Base-by-base conservation (phyloP, 2,113 vertebrate species). In the Austrofundulus limnaeus region DNA sequence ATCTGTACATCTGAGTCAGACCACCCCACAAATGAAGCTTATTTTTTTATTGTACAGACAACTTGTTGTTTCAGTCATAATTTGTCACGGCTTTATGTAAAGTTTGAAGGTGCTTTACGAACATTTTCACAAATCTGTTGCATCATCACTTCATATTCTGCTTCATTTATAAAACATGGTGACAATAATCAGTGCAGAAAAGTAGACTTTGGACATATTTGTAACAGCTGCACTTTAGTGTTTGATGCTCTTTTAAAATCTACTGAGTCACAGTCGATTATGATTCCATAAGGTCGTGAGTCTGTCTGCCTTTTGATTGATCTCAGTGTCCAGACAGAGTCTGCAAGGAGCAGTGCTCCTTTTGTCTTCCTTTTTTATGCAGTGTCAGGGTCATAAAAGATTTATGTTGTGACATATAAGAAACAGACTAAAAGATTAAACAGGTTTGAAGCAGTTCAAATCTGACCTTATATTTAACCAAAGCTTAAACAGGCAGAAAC, bases 301-400 rank as follows among this genome's bases (percentile, higher is more conserved):
- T 65, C 62, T 47, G 57, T 66, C 64, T 53, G 70, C 85, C 75
- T 42, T 61, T 66, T 84, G 87, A 92, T 78, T 80, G 79, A 86
- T 78, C 71, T 45, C 23, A 45, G 49, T 1, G 31, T 71, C 61
- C 70, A n/a, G 60, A 48, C 67, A 43, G 59, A 61, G 46, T 61
- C 73, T 58, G 43, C 64, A 38, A 38, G 31, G 66, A 77, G 72
- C 64, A 46, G 47, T 66, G 61, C 75, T 63, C 72, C 76, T 85
- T 84, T 89, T 89, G 72, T 89, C 31, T 34, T 87, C 83, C 77
- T 69, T 80, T 88, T 80, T 66, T 77, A 78, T 69, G 75, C 60
- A 66, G 80, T 78, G 73, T 71, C 69, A 45, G 78, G 79, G 75
- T 83, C 77, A 91, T 90, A 80, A 89, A 91, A 88, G 73, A 92